Base-by-base conservation (phyloP, 2,113 vertebrate genomes). In the Cephalopterus ornatus region DNA sequence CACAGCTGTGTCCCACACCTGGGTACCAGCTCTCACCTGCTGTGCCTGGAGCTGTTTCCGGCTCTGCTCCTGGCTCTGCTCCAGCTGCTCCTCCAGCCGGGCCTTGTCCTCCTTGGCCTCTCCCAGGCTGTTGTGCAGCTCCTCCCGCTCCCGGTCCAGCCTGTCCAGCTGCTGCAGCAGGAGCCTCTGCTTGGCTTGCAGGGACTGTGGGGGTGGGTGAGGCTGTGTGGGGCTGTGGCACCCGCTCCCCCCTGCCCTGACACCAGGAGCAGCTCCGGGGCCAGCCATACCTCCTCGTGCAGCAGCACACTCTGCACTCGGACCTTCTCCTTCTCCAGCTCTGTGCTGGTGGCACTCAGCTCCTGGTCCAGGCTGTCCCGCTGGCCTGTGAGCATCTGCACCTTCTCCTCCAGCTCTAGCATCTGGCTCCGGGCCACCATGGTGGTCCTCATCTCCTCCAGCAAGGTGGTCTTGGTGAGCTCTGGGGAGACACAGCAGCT, bases 261-360 rank as follows among this genome's bases (percentile, higher is more conserved):
- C 8, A 2, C 1, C 0, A 0, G 24, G 78, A 75, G 70, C 70
- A 44, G 39, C 70, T 35, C 21, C 0, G 1, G 37, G n/a, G 62
- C 70, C 1, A 0, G 35, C 79, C 1, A 3, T 90, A 99, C 99
- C 99, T 99, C 98, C 92, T 99, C 98, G 10, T 99, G 98, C 74
- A 96, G 98, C 89, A 97, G 95, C 42, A 98, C 92, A 74, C 98
- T 99, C 42, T 98, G 97, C 20, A 98, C 98, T 12, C 98, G 98
- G 93, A 98, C 98, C 24, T 95, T 98, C 97, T 99, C 99, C 93
- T 99, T 99, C 92, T 98, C 97, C 63, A 99, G 96, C 75, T 98
- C 97, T 0, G 94, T 77, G 52, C 94, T 97, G 91, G 94, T 98
- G 96, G 96, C 89, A 46, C 94, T 96, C 53, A 99, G 97, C 89